Conservation (phyloP, 2,797 vertebrate species). For the Rhabdophis nuchalis region DNA sequence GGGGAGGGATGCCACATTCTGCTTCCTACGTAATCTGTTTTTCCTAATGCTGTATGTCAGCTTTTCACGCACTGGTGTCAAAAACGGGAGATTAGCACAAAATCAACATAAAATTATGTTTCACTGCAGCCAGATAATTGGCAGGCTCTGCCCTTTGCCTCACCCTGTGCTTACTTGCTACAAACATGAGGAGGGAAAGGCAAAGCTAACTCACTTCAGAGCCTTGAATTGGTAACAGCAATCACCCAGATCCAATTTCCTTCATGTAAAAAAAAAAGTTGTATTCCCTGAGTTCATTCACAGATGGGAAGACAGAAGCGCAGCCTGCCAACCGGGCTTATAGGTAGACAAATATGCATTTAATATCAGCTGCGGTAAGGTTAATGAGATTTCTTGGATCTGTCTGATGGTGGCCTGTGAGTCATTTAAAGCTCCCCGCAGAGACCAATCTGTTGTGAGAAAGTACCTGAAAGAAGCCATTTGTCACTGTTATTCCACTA, state of each 20-base stretch:
- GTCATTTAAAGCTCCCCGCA: conserved; percentile 47
- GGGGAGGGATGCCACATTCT: background rate
- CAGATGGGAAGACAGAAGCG: background rate
- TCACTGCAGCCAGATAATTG: background rate
- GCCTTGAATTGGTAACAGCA: background rate
- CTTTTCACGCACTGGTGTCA: background rate
- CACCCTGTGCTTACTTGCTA: background rate
- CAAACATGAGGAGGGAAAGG: background rate
- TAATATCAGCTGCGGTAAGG: conserved; percentile 33
- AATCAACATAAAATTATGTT: background rate
- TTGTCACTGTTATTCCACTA: conserved; percentile 49
- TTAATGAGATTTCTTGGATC: conserved; percentile 41
- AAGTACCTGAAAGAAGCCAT: conserved; percentile 53
- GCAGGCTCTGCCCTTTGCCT: background rate
- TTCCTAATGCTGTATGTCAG: background rate
- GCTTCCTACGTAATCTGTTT: background rate
- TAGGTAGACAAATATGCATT: conserved; percentile 18
- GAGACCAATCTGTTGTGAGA: conserved; percentile 51
- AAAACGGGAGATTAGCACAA: background rate
- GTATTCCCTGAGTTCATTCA: background rate
- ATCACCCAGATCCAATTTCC: background rate
- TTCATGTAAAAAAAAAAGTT: background rate
- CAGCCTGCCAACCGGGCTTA: background rate
- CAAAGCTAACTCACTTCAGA: background rate
- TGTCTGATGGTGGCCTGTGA: conserved; percentile 5